These are phyloP conservation scores for Mus pahari DNA, from an alignment of 2,113 vertebrate species.

Conservation along the genomic window DNA sequence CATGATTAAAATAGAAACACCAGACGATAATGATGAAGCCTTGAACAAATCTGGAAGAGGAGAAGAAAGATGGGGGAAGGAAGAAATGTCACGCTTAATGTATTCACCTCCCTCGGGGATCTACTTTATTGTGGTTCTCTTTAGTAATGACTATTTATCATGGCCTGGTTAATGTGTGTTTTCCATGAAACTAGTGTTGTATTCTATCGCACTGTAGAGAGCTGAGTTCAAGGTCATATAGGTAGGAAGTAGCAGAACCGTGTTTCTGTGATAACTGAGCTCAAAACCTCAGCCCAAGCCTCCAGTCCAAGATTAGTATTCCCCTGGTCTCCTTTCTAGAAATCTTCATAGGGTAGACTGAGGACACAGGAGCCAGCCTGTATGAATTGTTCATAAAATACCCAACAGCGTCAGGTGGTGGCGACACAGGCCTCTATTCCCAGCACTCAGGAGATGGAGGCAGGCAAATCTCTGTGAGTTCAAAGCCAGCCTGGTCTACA, in stretches of 20 bases:
- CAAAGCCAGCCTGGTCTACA: neutral
- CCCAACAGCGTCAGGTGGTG: neutral
- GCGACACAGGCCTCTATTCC: neutral
- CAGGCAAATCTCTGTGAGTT: neutral
- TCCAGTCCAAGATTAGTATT: neutral
- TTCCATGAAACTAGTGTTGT: neutral
- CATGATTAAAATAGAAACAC: constrained; percentile 79
- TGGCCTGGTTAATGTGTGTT: constrained; percentile 40
- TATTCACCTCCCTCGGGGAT: constrained; percentile 56
- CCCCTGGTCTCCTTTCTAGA: neutral
- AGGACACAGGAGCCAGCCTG: neutral
- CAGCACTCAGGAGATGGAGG: neutral
- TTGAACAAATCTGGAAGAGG: constrained; percentile 10
- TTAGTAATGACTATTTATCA: constrained; percentile 63
- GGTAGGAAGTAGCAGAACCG: neutral
- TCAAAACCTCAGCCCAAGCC: neutral
- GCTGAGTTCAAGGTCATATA: constrained; percentile 20
- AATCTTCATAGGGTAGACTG: neutral
- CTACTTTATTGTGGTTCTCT: neutral
- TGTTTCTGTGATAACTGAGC: neutral
- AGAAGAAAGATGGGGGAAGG: neutral
- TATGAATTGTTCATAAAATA: neutral
- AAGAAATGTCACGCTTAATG: constrained; percentile 40
- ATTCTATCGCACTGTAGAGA: neutral
- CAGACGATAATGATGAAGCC: constrained; percentile 52